These are phyloP conservation scores for Dendrolimus houi DNA, from an alignment of 2,888 invertebrate species.

Conservation along the genomic window DNA sequence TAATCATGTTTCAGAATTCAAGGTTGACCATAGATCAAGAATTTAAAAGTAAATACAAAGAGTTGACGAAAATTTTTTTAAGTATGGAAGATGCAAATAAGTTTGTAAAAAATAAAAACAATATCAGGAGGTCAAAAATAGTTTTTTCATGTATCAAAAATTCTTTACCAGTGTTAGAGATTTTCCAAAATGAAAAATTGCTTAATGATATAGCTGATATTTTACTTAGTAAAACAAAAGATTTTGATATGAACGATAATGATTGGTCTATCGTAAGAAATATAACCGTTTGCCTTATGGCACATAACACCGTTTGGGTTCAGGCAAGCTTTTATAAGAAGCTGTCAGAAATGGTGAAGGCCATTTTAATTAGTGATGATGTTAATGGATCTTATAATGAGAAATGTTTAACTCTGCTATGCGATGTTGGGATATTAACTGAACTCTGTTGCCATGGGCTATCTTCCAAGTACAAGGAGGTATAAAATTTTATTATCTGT, in stretches of 20 bases:
- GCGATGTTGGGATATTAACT: constrained; percentile 74
- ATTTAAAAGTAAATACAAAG: constrained; percentile 54
- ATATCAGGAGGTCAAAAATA: constrained; percentile 32
- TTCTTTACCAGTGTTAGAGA: constrained; percentile 73
- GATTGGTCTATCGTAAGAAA: constrained; percentile 50
- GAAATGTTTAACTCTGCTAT: constrained; percentile 69
- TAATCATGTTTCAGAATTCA: constrained; percentile 34
- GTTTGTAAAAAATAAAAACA: constrained; percentile 48
- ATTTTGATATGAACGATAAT: constrained; percentile 42
- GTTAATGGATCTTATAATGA: constrained; percentile 51
- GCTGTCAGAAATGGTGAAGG: constrained; percentile 69
- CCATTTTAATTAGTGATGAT: constrained; percentile 71
- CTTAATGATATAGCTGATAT: constrained; percentile 61
- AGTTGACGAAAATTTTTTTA: constrained; percentile 42
- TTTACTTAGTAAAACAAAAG: constrained; percentile 41
- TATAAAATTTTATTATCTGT: constrained; percentile 12
- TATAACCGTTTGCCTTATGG: constrained; percentile 72
- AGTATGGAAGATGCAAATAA: constrained; percentile 54
- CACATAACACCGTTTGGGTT: constrained; percentile 73
- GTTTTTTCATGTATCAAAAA: constrained; percentile 65
- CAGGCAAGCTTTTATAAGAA: constrained; percentile 70
- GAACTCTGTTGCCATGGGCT: constrained; percentile 81
- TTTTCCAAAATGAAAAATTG: constrained; percentile 74
- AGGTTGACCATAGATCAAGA: constrained; percentile 50
- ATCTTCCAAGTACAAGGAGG: constrained; percentile 48